phyloP scores from a whole-genome alignment of 2,113 vertebrate species.

The Physeter macrocephalus region DNA sequence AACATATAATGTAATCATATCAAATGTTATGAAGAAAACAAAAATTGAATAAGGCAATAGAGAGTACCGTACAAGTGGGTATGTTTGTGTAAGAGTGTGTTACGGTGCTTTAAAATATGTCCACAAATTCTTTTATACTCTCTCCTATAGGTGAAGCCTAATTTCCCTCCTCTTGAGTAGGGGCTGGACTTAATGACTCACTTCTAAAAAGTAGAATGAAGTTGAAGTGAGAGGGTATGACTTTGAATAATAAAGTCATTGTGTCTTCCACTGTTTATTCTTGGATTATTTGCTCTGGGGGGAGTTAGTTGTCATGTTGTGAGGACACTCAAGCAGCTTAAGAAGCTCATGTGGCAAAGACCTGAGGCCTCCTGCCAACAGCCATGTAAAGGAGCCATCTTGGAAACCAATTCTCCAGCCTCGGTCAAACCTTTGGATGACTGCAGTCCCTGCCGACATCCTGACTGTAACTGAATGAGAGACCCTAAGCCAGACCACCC shows the following conservation, averaged over 20 bases:
- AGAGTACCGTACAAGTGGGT: not conserved
- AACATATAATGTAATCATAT: not conserved
- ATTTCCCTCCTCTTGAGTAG: not conserved
- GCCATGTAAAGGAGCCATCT: not conserved
- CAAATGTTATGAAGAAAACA: not conserved
- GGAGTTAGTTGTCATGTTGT: not conserved
- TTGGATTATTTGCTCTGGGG: not conserved
- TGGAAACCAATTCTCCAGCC: not conserved
- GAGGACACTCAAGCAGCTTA: not conserved
- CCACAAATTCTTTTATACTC: not conserved
- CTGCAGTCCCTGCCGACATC: not conserved
- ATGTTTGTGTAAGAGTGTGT: not conserved
- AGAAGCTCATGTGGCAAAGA: not conserved
- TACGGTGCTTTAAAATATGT: not conserved
- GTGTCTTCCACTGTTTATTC: not conserved
- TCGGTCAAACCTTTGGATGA: constrained; percentile 6
- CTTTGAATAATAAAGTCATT: not conserved
- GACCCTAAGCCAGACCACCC: not conserved
- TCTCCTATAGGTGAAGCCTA: not conserved
- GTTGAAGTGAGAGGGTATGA: not conserved
- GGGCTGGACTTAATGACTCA: not conserved
- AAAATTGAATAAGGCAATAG: not conserved
- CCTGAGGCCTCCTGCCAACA: not conserved
- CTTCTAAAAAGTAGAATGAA: not conserved
- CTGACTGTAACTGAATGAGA: not conserved